Percentiles rank a stretch among this genome's conserved stretches.
Evolutionary conservation across 2,113 vertebrate genomes (phyloP).

Genomic region (Gallinago paraguaiae): DNA sequence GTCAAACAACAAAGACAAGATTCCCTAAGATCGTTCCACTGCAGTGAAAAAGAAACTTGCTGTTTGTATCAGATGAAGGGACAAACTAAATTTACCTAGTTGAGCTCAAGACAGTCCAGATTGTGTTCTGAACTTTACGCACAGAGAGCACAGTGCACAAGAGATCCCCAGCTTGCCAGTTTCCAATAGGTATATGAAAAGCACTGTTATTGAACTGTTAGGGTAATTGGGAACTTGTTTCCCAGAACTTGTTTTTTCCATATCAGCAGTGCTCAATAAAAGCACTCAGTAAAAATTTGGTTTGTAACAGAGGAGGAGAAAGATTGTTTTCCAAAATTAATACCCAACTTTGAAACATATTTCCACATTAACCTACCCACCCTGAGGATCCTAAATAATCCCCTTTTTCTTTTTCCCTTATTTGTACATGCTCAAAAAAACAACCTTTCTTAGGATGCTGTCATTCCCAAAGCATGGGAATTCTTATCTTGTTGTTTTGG

Average conservation of each 20-base stretch:
- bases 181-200: not conserved
- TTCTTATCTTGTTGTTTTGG: not conserved
- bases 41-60: not conserved
- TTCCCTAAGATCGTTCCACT: not conserved
- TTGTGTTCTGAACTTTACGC: not conserved
- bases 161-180: not conserved
- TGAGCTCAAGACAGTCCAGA: not conserved
- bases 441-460: not conserved
- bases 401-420: not conserved
- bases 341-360: not conserved
- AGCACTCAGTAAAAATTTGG: not conserved
- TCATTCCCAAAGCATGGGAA: not conserved
- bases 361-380: not conserved
- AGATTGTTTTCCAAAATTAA: not conserved
- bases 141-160: not conserved
- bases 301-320: not conserved
- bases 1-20: not conserved
- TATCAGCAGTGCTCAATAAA: not conserved
- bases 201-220: not conserved
- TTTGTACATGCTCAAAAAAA: not conserved
- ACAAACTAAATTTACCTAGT: not conserved
- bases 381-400: not conserved
- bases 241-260: not conserved
- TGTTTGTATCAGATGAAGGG: not conserved
- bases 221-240: not conserved